These are phyloP conservation scores for Acanthopleura granulata DNA, from an alignment of 2,888 invertebrate species.

Conservation along the genomic window DNA sequence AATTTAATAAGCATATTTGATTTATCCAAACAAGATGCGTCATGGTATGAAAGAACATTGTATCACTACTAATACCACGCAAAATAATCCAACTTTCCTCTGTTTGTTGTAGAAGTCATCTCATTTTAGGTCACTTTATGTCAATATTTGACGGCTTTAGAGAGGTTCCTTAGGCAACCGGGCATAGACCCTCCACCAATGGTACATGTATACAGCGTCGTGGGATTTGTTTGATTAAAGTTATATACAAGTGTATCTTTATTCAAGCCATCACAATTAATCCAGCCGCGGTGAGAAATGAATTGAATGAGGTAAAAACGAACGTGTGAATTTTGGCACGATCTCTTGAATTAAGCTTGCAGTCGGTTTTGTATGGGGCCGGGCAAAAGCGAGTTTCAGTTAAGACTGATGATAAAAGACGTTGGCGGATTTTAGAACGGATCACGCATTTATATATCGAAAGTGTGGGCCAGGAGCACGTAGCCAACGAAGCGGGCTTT, in stretches of 20 bases:
- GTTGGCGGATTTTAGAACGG: background rate
- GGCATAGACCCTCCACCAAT: too few relatives aligned
- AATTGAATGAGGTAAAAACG: background rate
- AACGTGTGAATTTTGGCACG: conserved; percentile 15
- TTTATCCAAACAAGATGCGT: too few relatives aligned
- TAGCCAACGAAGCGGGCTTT: background rate
- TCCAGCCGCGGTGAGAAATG: background rate
- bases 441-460: background rate
- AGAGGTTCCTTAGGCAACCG: too few relatives aligned
- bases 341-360: background rate
- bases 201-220: too few relatives aligned
- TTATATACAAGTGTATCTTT: background rate
- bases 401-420: background rate
- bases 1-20: too few relatives aligned
- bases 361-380: background rate
- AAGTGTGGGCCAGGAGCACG: background rate
- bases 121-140: too few relatives aligned
- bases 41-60: too few relatives aligned
- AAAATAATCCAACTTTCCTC: too few relatives aligned
- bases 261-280: conserved; percentile 7
- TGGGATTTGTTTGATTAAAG: background rate
- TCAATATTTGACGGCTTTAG: too few relatives aligned
- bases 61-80: too few relatives aligned
- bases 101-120: too few relatives aligned
- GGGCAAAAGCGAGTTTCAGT: background rate